These are phyloP conservation scores for Motacilla alba DNA, from an alignment of 2,113 vertebrate genomes.

Conservation along the genomic window DNA sequence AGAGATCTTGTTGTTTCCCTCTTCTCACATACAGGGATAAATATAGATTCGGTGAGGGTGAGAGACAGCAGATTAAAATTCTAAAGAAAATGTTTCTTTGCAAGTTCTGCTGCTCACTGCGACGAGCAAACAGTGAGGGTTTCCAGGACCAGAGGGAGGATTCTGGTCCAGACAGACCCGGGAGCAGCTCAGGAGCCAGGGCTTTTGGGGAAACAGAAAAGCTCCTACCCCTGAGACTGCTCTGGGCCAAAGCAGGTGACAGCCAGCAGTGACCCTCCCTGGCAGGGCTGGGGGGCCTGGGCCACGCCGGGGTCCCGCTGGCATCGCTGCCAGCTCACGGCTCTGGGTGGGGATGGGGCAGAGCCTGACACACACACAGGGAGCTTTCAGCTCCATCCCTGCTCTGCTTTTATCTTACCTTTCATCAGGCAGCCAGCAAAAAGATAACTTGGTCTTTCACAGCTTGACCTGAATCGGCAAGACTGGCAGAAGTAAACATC, in stretches of 20 bases:
- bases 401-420: neutral
- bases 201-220: rapidly evolving
- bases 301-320: neutral
- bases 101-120: neutral
- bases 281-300: neutral
- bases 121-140: neutral
- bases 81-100: neutral
- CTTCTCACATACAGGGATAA: constrained; percentile 1
- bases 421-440: neutral
- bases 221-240: rapidly evolving
- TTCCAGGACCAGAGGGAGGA: neutral
- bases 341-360: no score
- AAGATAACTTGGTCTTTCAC: neutral
- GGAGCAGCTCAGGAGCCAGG: neutral
- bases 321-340: rapidly evolving
- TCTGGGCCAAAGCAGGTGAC: neutral
- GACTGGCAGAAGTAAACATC: constrained; percentile 26
- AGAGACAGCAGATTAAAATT: constrained; percentile 34
- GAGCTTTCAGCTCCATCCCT: neutral
- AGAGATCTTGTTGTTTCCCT: neutral
- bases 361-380: rapidly evolving
- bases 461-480: constrained; percentile 29
- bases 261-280: rapidly evolving
- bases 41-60: constrained; percentile 10
- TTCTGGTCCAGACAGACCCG: rapidly evolving